Base-by-base conservation (phyloP, 2,113 vertebrate species). In the Pelmatolapia mariae region DNA sequence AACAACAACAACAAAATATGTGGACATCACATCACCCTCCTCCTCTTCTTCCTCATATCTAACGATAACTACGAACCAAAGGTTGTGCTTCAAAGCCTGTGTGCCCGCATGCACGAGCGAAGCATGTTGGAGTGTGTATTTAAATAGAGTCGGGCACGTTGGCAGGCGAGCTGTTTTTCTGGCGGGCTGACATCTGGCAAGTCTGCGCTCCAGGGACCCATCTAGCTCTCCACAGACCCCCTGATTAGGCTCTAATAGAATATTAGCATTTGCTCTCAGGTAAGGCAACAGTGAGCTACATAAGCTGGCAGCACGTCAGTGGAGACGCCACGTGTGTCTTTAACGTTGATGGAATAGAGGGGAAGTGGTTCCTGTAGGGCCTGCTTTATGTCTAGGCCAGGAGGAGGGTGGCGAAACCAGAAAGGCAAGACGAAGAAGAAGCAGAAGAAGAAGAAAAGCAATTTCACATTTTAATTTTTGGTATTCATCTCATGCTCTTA, bases 221-320 rank as follows among this genome's bases (percentile, higher is more conserved):
- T 96, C 94, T 92, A 95, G 95, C 94, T 96, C 97, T 97, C 96
- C 95, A 94, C 83, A 96, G 96, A 97, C 95, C 95, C 94, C 93
- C 95, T 97, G 95, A 97, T 97, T 97, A 96, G 96, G 91, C 96
- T 97, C 95, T 97, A 97, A 97, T 97, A 97, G 97, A 97, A 97
- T 97, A 97, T 97, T 96, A 97, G 96, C 96, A 96, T 97, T 96
- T 96, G 96, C 96, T 97, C 96, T 96, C 95, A 96, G 96, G 96
- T 96, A 96, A 94, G 94, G 95, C 94, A 95, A 94, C 91, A 93
- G 91, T 90, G 94, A 94, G 92, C 94, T 85, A 91, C 91, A 89
- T 93, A 95, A 95, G 91, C 94, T 95, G 96, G 95, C 95, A 95
- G 93, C 90, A 86, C 91, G 94, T 94, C 89, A 89, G 91, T 86